Evolutionary conservation across 2,888 invertebrate genomes (phyloP), one percentile per base, ranked within the genome.

Genomic region (Andrena bicolor): DNA sequence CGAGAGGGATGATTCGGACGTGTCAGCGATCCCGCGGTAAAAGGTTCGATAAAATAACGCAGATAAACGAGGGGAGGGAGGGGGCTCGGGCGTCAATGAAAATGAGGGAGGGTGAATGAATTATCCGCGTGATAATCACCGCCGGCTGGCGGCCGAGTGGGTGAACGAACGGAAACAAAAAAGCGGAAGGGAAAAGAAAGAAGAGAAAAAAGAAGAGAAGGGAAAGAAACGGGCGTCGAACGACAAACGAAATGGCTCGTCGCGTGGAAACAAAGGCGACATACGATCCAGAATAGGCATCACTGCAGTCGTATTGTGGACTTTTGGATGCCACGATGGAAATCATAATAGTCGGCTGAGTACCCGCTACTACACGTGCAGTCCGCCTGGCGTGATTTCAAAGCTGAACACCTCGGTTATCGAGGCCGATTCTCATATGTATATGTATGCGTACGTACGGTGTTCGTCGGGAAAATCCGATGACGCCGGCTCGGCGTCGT

Each of bases 281-380:
- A 88, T 93, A 92, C 83, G 87, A 93, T 94, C 94, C 94, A 94
- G 94, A 94, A 94, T 93, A 94, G 94, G 94, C 94, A 94, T 94
- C 94, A 91, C 93, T 94, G 94, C 94, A 94, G 94, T 94, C 94
- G 94, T 94, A 94, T 94, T 94, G 94, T 94, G 94, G 94, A 94
- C 94, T 94, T 94, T 94, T 94, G 93, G 94, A 94, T 94, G 94
- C 94, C 94, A 88, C 80, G 88, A 89, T 86, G 82, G 77, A 90
- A 92, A 92, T 90, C 87, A 92, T 92, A 91, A 92, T 89, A 77
- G 69, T 73, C 78, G 80, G 83, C 68, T 80, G 85, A 78, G 80
- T 83, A 75, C 69, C 83, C 84, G 69, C 79, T 80, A 76, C 82
- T 88, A 84, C 86, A 84, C 86, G 87, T 87, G 87, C 86, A 87